Evolutionary conservation across 2,797 vertebrate genomes (phyloP).

Genomic region (Pipistrellus pygmaeus): DNA sequence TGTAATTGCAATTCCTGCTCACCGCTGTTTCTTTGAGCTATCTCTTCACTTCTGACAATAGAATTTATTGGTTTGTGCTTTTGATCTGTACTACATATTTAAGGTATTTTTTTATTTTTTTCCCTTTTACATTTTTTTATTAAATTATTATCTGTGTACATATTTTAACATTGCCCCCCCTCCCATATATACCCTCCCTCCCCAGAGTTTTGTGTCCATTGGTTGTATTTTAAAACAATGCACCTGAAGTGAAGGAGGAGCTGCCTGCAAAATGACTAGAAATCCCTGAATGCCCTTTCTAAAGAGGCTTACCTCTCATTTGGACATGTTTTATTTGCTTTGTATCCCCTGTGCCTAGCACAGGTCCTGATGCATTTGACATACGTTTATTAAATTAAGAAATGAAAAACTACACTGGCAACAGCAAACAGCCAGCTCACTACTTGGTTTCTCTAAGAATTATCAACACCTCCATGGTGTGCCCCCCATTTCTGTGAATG

Average conservation of each 20-base stretch:
- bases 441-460: slow-evolving; percentile 54
- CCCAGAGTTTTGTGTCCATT: no score
- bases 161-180: no score
- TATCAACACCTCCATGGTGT: not conserved
- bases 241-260: not conserved
- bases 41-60: slow-evolving; percentile 31
- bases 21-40: not conserved
- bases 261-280: not conserved
- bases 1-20: not conserved
- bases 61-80: slow-evolving; percentile 18
- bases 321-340: slow-evolving; percentile 19
- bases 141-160: no score
- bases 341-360: not conserved
- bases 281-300: not conserved
- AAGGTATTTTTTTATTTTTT: not conserved
- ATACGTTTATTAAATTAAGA: slow-evolving; percentile 48
- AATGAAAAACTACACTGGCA: slow-evolving; percentile 33
- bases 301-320: slow-evolving; percentile 10
- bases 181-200: no score
- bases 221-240: not conserved
- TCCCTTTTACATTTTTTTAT: no score
- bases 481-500: not conserved
- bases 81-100: not conserved
- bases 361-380: not conserved
- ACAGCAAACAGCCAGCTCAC: not conserved